These are phyloP conservation scores for Proales similis DNA, from an alignment of 1,140 invertebrate genomes.

Conservation along the genomic window DNA sequence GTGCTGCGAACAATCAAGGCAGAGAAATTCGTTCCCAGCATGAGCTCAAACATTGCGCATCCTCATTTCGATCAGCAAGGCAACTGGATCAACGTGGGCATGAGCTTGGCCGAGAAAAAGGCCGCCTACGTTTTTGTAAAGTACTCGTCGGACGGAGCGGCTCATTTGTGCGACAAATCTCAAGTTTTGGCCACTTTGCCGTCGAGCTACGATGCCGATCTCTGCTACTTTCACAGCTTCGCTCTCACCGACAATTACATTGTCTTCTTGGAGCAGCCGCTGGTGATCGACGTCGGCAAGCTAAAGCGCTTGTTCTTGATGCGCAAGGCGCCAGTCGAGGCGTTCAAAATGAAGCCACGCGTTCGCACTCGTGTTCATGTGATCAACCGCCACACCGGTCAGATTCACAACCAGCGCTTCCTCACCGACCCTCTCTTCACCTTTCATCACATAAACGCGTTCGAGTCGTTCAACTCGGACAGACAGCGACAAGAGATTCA, in stretches of 20 bases:
- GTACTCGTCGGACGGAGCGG: too few species aligned
- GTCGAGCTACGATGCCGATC: slow-evolving; percentile 1
- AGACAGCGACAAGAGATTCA: background rate
- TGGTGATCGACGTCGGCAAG: slow-evolving; percentile 50
- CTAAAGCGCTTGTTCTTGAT: slow-evolving; percentile 53
- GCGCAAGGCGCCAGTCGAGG: slow-evolving; percentile 3
- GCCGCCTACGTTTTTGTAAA: too few species aligned
- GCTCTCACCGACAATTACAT: slow-evolving; percentile 30
- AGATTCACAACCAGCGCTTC: slow-evolving; percentile 57
- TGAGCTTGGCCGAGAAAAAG: too few species aligned
- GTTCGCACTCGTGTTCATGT: slow-evolving; percentile 53
- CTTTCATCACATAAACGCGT: slow-evolving; percentile 80
- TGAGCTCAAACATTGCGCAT: slow-evolving; percentile 14
- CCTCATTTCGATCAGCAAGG: slow-evolving; percentile 19
- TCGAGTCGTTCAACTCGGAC: slow-evolving; percentile 54
- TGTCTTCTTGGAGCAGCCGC: slow-evolving; percentile 41
- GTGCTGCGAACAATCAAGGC: background rate
- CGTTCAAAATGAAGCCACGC: background rate
- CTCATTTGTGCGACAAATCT: slow-evolving; percentile 22
- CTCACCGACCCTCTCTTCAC: slow-evolving; percentile 70
- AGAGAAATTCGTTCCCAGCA: slow-evolving; percentile 1
- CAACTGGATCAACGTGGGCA: slow-evolving; percentile 25
- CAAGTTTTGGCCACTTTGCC: slow-evolving; percentile 24
- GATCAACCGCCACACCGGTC: slow-evolving; percentile 51
- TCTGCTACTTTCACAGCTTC: slow-evolving; percentile 28